Conservation (phyloP, 2,888 invertebrate species). For the Nomada ruficornis region DNA sequence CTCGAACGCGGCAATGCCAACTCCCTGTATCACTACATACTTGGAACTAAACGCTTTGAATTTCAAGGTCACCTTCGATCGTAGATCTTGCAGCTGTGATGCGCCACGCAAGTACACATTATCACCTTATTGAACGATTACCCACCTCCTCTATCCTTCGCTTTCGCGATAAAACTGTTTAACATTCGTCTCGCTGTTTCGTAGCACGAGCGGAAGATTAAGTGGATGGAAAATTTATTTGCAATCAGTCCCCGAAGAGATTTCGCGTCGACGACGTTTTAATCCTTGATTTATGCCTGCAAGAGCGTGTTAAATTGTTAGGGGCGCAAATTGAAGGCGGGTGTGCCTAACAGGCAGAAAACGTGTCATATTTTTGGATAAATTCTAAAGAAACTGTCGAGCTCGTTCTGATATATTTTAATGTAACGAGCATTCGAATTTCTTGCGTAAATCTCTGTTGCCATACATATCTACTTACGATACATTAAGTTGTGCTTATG, state of each 20-base stretch:
- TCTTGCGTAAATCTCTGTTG: not conserved
- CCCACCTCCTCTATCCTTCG: slow-evolving; percentile 11
- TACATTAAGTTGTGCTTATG: too few species aligned
- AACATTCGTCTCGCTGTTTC: not conserved
- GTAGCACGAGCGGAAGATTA: slow-evolving; percentile 21
- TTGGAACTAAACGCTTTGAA: slow-evolving; percentile 40
- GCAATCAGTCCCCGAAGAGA: not conserved
- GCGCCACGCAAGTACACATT: slow-evolving; percentile 28
- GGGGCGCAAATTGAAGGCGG: not conserved
- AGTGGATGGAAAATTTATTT: slow-evolving; percentile 18
- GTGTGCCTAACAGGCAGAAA: not conserved
- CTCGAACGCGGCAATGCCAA: not conserved
- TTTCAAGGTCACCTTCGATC: slow-evolving; percentile 47
- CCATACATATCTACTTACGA: not conserved
- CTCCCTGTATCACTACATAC: too few species aligned
- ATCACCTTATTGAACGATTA: slow-evolving; percentile 21
- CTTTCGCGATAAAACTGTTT: slow-evolving; percentile 20
- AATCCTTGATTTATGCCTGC: slow-evolving; percentile 38
- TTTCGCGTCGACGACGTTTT: not conserved
- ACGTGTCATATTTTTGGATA: too few species aligned
- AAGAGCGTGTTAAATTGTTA: not conserved
- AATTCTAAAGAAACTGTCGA: not conserved
- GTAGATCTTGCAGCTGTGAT: slow-evolving; percentile 22
- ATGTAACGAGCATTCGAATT: not conserved
- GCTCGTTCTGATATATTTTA: not conserved